Conservation (phyloP, 2,797 vertebrate species). For the Molossus alvarezi region DNA sequence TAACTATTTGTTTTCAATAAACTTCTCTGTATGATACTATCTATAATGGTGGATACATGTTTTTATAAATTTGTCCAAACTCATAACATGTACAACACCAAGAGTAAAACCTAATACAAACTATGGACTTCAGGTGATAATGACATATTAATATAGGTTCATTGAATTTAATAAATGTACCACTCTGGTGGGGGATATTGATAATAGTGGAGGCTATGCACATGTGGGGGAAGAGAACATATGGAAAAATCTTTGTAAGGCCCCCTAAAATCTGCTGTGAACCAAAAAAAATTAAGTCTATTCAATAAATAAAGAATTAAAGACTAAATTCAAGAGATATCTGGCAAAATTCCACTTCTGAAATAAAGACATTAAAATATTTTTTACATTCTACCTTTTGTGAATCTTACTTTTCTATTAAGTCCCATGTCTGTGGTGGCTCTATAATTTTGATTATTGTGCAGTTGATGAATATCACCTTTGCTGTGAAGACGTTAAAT, state of each 20-base stretch:
- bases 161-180: background rate
- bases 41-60: background rate
- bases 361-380: constrained; percentile 42
- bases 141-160: background rate
- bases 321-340: constrained; percentile 27
- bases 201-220: too few relatives aligned
- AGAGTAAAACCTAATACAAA: background rate
- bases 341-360: constrained; percentile 49
- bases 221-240: background rate
- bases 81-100: background rate
- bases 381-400: background rate
- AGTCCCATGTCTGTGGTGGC: background rate
- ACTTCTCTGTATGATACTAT: background rate
- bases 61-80: background rate
- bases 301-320: background rate
- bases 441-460: background rate
- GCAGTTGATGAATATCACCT: background rate
- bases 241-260: background rate
- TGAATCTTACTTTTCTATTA: background rate
- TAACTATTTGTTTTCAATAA: constrained; percentile 11
- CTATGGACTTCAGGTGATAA: background rate
- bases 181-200: too few relatives aligned
- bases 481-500: background rate
- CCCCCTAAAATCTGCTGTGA: constrained; percentile 37
- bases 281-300: background rate